A percentile compares a stretch with the other conserved stretches of the same genome.
Evolutionary conservation across 1,140 invertebrate species (phyloP).

Genomic region (Bombus picipes): DNA sequence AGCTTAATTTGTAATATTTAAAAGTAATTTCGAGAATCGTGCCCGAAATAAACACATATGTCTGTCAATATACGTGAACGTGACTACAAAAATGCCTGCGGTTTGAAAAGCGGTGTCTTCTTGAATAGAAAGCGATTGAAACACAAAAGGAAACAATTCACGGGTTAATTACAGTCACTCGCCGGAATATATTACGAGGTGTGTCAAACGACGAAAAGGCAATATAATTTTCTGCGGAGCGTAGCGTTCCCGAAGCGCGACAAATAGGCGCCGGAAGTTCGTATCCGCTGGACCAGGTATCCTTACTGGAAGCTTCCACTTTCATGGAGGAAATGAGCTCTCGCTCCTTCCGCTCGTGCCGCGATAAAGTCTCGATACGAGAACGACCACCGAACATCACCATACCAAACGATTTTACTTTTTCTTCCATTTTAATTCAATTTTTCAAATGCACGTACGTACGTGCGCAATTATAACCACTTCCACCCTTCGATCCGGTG

Average conservation of each 20-base stretch:
- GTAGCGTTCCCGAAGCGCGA: constrained; percentile 55
- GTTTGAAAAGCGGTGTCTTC: background rate
- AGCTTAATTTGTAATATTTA: background rate
- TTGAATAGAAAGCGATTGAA: constrained; percentile 2
- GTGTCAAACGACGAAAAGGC: constrained; percentile 54
- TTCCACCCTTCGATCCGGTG: background rate
- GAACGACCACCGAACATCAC: too few relatives aligned
- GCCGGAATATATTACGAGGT: constrained; percentile 35
- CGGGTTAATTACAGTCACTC: constrained; percentile 13
- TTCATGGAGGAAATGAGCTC: constrained; percentile 65
- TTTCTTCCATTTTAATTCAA: background rate
- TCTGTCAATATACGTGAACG: background rate
- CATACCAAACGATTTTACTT: background rate
- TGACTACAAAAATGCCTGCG: background rate
- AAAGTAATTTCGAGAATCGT: background rate
- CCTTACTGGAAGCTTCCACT: constrained; percentile 71
- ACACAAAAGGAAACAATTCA: constrained; percentile 31
- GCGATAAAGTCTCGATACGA: constrained; percentile 39
- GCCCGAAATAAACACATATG: background rate
- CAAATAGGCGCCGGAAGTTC: constrained; percentile 72
- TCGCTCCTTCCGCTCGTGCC: constrained; percentile 59
- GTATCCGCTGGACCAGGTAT: constrained; percentile 77
- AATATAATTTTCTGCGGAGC: constrained; percentile 63
- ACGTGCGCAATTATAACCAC: background rate
- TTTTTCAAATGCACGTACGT: background rate